Evolutionary conservation across 2,888 invertebrate genomes (phyloP).

Genomic region (Drosophila rellima): DNA sequence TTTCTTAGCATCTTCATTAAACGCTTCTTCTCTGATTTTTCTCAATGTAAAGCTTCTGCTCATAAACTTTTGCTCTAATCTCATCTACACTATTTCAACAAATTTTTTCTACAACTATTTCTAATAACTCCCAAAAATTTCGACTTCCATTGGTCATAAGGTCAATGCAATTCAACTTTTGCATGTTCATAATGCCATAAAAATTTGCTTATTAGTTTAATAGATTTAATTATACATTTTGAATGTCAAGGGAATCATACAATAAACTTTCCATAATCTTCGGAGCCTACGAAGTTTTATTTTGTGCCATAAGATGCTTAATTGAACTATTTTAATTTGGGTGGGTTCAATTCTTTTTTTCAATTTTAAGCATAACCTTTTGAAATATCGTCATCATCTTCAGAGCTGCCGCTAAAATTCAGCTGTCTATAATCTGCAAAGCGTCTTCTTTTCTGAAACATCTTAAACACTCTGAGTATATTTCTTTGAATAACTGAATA

Average conservation of each 20-base stretch:
- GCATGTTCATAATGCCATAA: no score
- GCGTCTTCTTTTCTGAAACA: conserved; percentile 1
- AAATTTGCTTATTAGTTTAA: no score
- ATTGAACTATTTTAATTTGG: neutral
- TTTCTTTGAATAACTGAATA: neutral
- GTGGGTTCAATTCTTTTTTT: no score
- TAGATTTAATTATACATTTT: no score
- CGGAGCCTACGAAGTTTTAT: neutral
- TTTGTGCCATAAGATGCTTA: no score
- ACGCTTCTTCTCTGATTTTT: neutral
- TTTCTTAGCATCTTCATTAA: neutral
- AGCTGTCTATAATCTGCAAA: neutral
- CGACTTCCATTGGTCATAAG: no score
- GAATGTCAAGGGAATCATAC: neutral
- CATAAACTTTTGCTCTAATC: neutral
- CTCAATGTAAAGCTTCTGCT: neutral
- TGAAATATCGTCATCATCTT: conserved; percentile 4
- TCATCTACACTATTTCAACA: no score
- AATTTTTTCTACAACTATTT: no score
- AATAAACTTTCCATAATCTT: neutral
- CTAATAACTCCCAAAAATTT: no score
- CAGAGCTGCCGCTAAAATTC: neutral
- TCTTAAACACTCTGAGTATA: neutral
- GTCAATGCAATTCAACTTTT: no score
- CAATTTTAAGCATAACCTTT: neutral